These are phyloP conservation scores for Tyto alba DNA, from an alignment of 2,113 vertebrate species.

Conservation along the genomic window DNA sequence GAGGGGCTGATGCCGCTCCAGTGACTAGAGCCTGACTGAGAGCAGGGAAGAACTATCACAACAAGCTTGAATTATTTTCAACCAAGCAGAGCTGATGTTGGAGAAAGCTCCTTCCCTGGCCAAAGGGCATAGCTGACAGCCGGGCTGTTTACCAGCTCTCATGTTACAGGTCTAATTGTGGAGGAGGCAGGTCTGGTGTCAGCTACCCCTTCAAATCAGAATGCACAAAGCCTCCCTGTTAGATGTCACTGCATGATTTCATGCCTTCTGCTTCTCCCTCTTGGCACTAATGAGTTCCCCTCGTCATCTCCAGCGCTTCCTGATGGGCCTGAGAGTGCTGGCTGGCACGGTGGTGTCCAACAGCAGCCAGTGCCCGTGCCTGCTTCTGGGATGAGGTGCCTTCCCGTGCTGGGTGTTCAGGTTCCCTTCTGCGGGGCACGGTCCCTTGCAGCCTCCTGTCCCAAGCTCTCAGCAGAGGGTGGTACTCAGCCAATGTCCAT, in stretches of 20 bases:
- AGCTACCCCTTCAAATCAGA: neutral
- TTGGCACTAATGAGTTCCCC: neutral
- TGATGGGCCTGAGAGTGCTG: neutral
- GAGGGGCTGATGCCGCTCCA: neutral
- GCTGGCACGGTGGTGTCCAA: neutral
- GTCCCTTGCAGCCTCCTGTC: neutral
- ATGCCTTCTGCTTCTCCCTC: slow-evolving; percentile 9
- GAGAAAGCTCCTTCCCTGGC: neutral
- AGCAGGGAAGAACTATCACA: neutral
- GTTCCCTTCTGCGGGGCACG: neutral
- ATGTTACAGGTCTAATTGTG: slow-evolving; percentile 36
- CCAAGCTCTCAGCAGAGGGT: neutral
- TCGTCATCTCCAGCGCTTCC: neutral
- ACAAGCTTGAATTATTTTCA: neutral
- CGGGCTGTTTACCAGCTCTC: slow-evolving; percentile 38
- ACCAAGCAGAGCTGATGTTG: neutral
- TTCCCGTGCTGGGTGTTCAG: neutral
- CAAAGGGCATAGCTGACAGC: slow-evolving; percentile 21
- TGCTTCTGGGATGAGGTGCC: neutral
- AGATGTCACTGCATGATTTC: neutral
- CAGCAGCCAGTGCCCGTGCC: neutral
- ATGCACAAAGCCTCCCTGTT: neutral
- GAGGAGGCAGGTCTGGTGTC: slow-evolving; percentile 37
- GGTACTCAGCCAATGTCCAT: rapidly evolving
- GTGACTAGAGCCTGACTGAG: neutral